Evolutionary conservation across 2,888 invertebrate genomes (phyloP).

Genomic region (Notodonta ziczac): DNA sequence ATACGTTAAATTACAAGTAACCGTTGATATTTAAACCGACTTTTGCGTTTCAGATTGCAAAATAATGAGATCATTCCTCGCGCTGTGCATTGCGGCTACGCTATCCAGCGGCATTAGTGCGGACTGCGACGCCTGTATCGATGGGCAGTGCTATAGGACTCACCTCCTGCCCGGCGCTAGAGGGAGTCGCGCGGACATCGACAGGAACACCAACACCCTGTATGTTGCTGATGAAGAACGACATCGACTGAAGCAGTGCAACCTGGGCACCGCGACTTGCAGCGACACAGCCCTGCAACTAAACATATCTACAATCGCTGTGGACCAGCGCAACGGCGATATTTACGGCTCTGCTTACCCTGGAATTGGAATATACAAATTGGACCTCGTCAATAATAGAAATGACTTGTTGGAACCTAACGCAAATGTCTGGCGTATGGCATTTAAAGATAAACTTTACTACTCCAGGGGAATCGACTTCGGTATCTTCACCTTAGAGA

Average conservation of each 20-base stretch:
- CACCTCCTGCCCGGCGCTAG: not conserved
- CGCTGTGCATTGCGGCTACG: not conserved
- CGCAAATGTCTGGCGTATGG: no score
- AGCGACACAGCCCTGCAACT: not conserved
- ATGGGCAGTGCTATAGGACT: not conserved
- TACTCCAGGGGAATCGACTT: no score
- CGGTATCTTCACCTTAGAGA: no score
- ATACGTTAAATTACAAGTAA: no score
- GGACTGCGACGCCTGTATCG: not conserved
- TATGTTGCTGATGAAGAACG: not conserved
- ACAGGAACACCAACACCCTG: not conserved
- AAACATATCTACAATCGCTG: not conserved
- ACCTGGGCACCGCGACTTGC: not conserved
- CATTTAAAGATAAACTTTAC: no score
- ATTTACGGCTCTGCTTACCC: not conserved
- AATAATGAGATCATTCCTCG: not conserved
- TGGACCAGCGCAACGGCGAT: not conserved
- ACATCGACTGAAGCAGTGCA: not conserved
- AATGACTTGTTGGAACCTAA: no score
- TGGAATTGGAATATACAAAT: no score
- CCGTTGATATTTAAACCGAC: no score
- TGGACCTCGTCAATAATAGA: no score
- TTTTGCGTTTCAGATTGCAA: not conserved
- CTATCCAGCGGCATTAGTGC: not conserved
- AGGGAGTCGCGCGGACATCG: not conserved